A percentile compares a stretch with the other conserved stretches of the same genome.
Conservation (phyloP, 2,113 vertebrate species). For the Erpornis zantholeuca region DNA sequence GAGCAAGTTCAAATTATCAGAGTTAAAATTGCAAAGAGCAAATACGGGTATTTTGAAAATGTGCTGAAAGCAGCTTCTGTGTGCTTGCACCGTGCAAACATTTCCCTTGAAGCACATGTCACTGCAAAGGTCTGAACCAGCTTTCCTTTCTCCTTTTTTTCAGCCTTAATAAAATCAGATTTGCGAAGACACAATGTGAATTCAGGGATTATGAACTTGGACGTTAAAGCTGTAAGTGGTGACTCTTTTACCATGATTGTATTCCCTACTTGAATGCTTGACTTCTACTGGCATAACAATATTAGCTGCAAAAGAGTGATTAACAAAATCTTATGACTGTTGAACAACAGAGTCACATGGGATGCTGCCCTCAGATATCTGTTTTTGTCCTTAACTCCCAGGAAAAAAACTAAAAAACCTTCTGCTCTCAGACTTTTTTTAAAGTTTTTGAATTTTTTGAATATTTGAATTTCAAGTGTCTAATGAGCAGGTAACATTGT, state of each 20-base stretch:
- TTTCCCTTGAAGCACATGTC: neutral
- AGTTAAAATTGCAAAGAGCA: neutral
- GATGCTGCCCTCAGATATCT: neutral
- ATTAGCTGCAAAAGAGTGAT: neutral
- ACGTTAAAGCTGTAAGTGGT: conserved; percentile 78
- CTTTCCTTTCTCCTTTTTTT: neutral
- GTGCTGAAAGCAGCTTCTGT: neutral
- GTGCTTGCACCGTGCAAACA: neutral
- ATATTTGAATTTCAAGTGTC: neutral
- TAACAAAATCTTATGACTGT: neutral
- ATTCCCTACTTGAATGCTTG: neutral
- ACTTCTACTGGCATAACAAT: neutral
- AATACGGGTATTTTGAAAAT: neutral
- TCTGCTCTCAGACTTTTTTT: neutral
- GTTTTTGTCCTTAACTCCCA: neutral
- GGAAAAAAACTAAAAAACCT: neutral
- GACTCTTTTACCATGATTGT: neutral
- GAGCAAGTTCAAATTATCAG: neutral
- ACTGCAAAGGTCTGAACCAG: neutral
- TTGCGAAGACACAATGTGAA: conserved; percentile 90
- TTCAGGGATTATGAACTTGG: conserved; percentile 61
- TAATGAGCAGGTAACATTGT: neutral
- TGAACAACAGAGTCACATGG: neutral
- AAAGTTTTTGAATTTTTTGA: neutral
- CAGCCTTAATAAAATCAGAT: conserved; percentile 93